Conservation (phyloP, 2,113 vertebrate genomes). For the Pimephales promelas region DNA sequence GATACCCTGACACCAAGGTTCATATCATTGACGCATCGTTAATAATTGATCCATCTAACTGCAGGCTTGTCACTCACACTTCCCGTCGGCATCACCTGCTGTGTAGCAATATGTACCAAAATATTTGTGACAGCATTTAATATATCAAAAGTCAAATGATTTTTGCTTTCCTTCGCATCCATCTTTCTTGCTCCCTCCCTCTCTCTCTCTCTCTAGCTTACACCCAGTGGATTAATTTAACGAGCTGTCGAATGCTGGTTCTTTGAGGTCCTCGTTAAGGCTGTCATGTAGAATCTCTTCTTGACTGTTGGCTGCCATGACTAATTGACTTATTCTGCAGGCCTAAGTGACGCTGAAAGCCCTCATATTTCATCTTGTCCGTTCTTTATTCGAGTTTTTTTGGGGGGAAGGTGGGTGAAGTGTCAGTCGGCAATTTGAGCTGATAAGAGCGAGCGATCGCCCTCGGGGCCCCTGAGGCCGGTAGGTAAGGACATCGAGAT, state of each 20-base stretch:
- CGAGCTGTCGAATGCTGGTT: constrained; percentile 74
- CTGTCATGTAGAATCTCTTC: constrained; percentile 73
- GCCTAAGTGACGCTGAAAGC: constrained; percentile 72
- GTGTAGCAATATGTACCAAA: background rate
- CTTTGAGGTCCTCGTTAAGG: constrained; percentile 72
- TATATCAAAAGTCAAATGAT: constrained; percentile 12
- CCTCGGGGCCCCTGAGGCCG: background rate
- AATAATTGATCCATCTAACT: constrained; percentile 34
- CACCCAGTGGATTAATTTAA: constrained; percentile 77
- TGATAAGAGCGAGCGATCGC: constrained; percentile 32
- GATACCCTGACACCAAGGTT: constrained; percentile 1
- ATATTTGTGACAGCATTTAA: constrained; percentile 28
- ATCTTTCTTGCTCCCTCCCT: background rate
- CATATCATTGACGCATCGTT: constrained; percentile 31
- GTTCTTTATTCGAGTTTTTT: background rate
- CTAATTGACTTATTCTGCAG: constrained; percentile 76
- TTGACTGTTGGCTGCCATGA: constrained; percentile 72
- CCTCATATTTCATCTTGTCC: constrained; percentile 70
- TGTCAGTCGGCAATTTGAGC: constrained; percentile 63
- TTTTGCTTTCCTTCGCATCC: background rate
- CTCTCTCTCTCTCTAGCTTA: constrained; percentile 69
- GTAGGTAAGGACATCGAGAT: constrained; percentile 5
- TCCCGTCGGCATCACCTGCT: background rate
- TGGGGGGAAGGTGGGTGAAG: constrained; percentile 49
- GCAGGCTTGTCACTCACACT: background rate